Evolutionary conservation across 2,888 invertebrate species (phyloP), one percentile per base, ranked within the genome.

Genomic region (Drosophila kuntzei): DNA sequence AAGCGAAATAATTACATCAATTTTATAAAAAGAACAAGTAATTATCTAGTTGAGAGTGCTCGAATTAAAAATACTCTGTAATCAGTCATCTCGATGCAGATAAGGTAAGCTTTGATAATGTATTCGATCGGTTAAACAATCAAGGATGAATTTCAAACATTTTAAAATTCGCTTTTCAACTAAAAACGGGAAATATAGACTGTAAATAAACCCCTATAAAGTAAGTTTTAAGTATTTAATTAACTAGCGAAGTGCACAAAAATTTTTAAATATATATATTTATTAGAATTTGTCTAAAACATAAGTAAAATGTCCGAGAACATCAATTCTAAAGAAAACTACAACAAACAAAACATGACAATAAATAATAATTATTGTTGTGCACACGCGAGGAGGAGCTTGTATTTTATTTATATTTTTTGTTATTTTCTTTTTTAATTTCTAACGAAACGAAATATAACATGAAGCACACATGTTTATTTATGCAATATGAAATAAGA

Each of bases 401-500:
- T 20, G 32, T 20, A 16, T n/a, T 49, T 9, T 34, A 32, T 22
- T 14, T 34, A 25, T 25, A 50, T 2, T 29, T 47, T 14, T 2
- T 16, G 16, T 6, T 44, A 7, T 14, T 32, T 27, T 37, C 14
- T 6, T 29, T 27, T 27, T 51, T 11, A 12, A 8, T 5, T n/a
- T 39, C 27, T 16, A 27, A 39, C 3, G 18, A 59, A 50, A 32
- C 37, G 11, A 22, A 47, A 29, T 14, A 9, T 25, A 18, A 14
- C 22, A 16, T 14, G 36, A 37, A 55, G 60, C 47, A 46, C 44
- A 16, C 12, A 11, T 69, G 71, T 73, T 73, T 66, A 49, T 61
- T 63, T 55, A 41, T 58, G 61, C 60, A 37, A 44, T 53, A 51
- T 47, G 44, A 63, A 79, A 62, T 60, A 69, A 27, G 20, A 41